These are phyloP conservation scores for Spatula versicolor DNA, from an alignment of 2,797 vertebrate genomes.

Conservation along the genomic window DNA sequence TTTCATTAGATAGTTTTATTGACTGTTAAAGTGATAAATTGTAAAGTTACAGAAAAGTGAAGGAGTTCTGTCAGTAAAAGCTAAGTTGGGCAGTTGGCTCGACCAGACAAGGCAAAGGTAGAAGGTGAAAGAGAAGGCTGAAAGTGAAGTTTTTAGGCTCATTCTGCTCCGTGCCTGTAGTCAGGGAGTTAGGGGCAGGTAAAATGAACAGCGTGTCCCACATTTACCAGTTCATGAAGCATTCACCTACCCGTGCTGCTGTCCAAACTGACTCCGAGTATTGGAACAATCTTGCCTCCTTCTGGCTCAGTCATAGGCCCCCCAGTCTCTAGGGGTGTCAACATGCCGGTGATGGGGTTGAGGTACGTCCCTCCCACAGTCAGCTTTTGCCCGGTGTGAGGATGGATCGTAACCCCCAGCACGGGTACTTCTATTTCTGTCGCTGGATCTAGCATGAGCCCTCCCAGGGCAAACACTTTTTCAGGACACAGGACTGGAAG, in stretches of 20 bases:
- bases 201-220: not conserved
- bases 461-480: conserved; percentile 81
- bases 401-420: conserved; percentile 89
- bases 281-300: conserved; percentile 82
- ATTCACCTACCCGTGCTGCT: conserved; percentile 80
- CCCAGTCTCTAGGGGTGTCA: conserved; percentile 86
- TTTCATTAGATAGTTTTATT: not conserved
- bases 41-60: not conserved
- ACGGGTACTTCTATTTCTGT: conserved; percentile 88
- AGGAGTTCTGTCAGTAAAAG: not conserved
- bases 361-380: conserved; percentile 84
- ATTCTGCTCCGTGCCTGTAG: not conserved
- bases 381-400: conserved; percentile 83
- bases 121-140: not conserved
- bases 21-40: not conserved
- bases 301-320: conserved; percentile 84
- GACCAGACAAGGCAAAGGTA: not conserved
- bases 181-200: not conserved
- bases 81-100: not conserved
- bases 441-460: conserved; percentile 84
- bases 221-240: no score
- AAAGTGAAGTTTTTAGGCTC: not conserved
- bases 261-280: conserved; percentile 84
- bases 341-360: conserved; percentile 84
- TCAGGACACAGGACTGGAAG: conserved; percentile 79